A percentile compares a stretch with the other conserved stretches of the same genome.
phyloP scores from a whole-genome alignment of 2,797 vertebrate genomes.

The Thaleichthys pacificus region DNA sequence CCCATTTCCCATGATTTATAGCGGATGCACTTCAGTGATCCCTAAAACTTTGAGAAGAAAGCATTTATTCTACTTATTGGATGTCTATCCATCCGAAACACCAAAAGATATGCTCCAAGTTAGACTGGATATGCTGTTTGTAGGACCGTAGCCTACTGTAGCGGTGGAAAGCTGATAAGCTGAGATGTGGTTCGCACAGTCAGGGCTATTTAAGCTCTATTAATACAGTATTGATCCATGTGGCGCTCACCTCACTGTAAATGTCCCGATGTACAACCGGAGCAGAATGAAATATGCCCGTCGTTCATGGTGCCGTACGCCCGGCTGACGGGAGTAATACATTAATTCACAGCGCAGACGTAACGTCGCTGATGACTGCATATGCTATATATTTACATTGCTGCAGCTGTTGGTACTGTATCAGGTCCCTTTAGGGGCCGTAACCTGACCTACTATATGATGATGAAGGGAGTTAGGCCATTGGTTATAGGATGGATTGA shows the following conservation, averaged over 20 bases:
- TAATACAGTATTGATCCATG: constrained; percentile 37
- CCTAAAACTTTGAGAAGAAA: background rate
- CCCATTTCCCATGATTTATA: background rate
- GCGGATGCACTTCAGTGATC: background rate
- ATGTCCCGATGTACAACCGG: constrained; percentile 29
- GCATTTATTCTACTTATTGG: background rate
- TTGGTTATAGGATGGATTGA: too few relatives aligned
- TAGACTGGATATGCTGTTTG: background rate
- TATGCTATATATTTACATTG: constrained; percentile 33
- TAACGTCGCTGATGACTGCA: constrained; percentile 47
- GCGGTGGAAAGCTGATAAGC: background rate
- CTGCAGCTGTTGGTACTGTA: background rate
- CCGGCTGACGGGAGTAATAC: constrained; percentile 25
- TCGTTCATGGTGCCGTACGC: background rate
- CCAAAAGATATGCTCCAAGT: background rate
- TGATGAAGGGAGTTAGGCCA: too few relatives aligned
- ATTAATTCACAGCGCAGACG: constrained; percentile 32
- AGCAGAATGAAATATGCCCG: constrained; percentile 6
- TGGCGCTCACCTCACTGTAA: constrained; percentile 2
- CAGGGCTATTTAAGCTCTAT: constrained; percentile 13
- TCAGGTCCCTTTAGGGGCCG: too few relatives aligned
- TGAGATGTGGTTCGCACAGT: background rate
- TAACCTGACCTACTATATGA: too few relatives aligned
- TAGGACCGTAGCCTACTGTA: too few relatives aligned
- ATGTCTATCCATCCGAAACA: background rate